phyloP scores from a whole-genome alignment of 2,113 vertebrate species.

The Tympanuchus pallidicinctus region DNA sequence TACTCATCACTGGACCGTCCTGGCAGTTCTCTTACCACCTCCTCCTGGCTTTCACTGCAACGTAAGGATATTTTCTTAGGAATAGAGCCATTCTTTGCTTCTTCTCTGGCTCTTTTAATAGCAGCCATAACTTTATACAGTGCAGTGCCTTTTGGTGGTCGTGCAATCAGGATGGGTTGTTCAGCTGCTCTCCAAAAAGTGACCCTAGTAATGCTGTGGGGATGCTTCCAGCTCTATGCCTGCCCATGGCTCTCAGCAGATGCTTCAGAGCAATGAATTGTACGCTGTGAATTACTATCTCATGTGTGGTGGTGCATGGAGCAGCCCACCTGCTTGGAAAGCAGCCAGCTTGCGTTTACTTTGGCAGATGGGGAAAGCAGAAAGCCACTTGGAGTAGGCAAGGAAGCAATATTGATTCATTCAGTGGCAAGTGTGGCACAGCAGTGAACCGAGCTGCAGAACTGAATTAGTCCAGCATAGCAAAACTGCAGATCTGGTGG shows the following conservation, averaged over 20 bases:
- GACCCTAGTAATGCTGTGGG: accelerated
- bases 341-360: conserved; percentile 36
- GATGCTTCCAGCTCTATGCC: background rate
- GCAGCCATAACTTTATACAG: background rate
- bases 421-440: background rate
- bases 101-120: background rate
- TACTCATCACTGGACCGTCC: background rate
- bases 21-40: background rate
- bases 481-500: background rate
- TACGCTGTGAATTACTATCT: background rate
- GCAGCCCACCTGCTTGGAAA: conserved; percentile 30
- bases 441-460: background rate
- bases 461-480: accelerated
- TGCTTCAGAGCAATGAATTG: background rate
- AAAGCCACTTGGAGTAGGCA: background rate
- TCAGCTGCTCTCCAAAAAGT: accelerated
- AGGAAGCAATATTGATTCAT: background rate
- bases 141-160: background rate
- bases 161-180: background rate
- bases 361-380: conserved; percentile 15
- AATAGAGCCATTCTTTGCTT: accelerated
- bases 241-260: background rate
- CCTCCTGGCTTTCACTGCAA: background rate
- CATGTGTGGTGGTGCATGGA: background rate
- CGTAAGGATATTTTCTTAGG: background rate